Evolutionary conservation across 2,888 invertebrate species (phyloP).

Genomic region (Acrobasis repandana): DNA sequence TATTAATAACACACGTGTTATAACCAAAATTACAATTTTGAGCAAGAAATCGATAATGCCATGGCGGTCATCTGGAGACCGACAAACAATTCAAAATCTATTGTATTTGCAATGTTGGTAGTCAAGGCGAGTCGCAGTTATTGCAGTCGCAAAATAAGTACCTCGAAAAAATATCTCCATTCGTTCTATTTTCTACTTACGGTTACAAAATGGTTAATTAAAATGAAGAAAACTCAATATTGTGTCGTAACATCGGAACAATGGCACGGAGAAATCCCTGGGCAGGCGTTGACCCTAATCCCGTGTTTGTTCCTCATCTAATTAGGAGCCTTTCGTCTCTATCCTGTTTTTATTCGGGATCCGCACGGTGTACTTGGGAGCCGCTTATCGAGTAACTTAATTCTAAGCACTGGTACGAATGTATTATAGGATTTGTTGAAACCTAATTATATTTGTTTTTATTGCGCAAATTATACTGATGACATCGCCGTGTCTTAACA

Average conservation of each 20-base stretch:
- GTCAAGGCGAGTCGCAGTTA: too few species aligned
- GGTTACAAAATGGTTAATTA: conserved; percentile 34
- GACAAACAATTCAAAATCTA: too few species aligned
- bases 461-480: too few species aligned
- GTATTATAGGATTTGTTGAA: not conserved
- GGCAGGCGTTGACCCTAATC: conserved; percentile 60
- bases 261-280: conserved; percentile 41
- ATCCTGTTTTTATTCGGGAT: conserved; percentile 57
- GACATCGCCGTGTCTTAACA: too few species aligned
- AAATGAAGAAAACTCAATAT: conserved; percentile 50
- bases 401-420: not conserved
- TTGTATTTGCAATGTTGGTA: too few species aligned
- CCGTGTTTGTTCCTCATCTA: conserved; percentile 67
- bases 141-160: too few species aligned
- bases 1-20: too few species aligned
- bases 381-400: conserved; percentile 5
- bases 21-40: not conserved
- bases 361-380: conserved; percentile 39
- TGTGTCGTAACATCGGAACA: conserved; percentile 46
- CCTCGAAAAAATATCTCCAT: not conserved
- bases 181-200: not conserved
- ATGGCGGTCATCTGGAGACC: too few species aligned
- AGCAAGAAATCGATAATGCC: not conserved
- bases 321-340: conserved; percentile 61
- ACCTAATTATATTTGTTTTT: too few species aligned